A percentile compares a stretch with the other conserved stretches of the same genome.
Conservation (phyloP, 2,797 vertebrate genomes). For the Sebastes wilsoni region DNA sequence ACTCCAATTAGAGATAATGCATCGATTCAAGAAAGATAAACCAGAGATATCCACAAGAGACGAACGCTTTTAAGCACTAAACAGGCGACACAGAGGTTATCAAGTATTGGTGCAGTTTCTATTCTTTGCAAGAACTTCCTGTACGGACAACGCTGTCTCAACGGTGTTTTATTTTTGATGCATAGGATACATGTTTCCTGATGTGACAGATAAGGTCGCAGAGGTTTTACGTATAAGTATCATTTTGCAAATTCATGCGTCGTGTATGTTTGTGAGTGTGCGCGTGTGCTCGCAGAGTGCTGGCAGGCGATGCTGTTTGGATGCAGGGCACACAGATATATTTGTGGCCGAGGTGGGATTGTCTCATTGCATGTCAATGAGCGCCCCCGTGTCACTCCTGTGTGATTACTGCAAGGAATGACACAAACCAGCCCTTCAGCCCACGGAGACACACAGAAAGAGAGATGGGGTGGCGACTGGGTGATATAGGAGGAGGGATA, state of each 20-base stretch:
- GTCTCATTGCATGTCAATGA: conserved; percentile 74
- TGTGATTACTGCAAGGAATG: conserved; percentile 63
- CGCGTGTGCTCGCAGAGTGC: not conserved
- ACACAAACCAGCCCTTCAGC: conserved; percentile 58
- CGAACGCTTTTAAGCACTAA: not conserved
- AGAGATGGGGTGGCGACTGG: conserved; percentile 28
- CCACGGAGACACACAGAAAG: conserved; percentile 16
- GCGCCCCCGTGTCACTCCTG: conserved; percentile 48
- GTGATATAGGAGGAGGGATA: conserved; percentile 24
- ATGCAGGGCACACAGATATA: conserved; percentile 67
- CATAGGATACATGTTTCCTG: not conserved
- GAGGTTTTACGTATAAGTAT: not conserved
- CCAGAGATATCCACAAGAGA: not conserved
- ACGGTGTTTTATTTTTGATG: conserved; percentile 26
- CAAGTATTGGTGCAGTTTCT: conserved; percentile 6
- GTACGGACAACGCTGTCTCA: too few species aligned
- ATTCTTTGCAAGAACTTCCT: conserved; percentile 19
- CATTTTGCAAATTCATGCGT: conserved; percentile 12
- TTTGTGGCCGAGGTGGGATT: conserved; percentile 60
- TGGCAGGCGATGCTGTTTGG: conserved; percentile 53
- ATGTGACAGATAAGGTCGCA: conserved; percentile 37
- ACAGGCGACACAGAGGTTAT: conserved; percentile 18
- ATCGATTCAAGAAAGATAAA: not conserved
- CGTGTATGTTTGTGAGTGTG: not conserved
- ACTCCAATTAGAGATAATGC: not conserved